Conservation (phyloP, 1,140 invertebrate genomes). For the Sitophilus oryzae region DNA sequence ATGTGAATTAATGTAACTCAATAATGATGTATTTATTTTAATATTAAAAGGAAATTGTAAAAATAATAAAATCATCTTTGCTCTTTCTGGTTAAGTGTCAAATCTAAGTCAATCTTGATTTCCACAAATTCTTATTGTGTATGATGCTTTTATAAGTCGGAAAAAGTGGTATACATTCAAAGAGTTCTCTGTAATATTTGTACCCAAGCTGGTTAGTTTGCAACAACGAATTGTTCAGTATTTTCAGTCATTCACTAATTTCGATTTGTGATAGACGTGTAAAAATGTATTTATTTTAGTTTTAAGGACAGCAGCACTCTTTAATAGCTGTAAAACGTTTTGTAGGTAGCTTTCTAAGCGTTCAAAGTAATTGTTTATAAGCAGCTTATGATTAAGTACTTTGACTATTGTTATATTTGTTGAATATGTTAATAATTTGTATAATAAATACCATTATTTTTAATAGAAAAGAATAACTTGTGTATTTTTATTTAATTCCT, state of each 20-base stretch:
- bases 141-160: no score
- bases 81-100: no score
- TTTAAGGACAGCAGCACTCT: conserved; percentile 2
- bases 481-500: no score
- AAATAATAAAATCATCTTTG: no score
- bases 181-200: background rate
- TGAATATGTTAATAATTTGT: conserved; percentile 44
- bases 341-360: conserved; percentile 1
- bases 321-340: conserved; percentile 1
- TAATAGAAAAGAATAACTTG: no score
- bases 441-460: conserved; percentile 44
- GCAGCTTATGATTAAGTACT: conserved; percentile 15
- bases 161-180: no score
- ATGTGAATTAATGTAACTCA: no score
- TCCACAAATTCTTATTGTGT: no score
- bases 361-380: conserved; percentile 14
- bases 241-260: conserved; percentile 17
- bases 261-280: conserved; percentile 31
- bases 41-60: no score
- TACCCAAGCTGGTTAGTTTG: background rate
- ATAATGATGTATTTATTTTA: no score
- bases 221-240: conserved; percentile 7
- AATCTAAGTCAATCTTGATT: no score
- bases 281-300: conserved; percentile 15
- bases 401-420: conserved; percentile 42